These are phyloP conservation scores for Drosophila grimshawi DNA, from an alignment of 1,140 invertebrate species.

Conservation along the genomic window DNA sequence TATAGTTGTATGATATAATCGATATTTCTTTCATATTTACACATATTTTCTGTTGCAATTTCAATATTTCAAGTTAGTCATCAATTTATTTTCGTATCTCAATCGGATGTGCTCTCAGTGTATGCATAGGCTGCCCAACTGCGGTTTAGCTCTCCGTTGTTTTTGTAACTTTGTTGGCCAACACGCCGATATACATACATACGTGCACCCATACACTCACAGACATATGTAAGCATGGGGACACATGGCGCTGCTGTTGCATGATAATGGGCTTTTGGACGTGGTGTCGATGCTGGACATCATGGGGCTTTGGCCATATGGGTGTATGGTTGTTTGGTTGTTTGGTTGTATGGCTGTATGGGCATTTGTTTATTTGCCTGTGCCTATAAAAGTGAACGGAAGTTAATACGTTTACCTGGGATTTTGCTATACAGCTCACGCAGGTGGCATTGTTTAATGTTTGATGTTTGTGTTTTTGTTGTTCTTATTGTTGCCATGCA, in stretches of 20 bases:
- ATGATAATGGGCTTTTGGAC: constrained; percentile 49
- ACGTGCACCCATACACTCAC: no score
- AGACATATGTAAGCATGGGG: not conserved
- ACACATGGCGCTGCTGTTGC: constrained; percentile 25
- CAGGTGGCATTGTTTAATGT: constrained; percentile 59
- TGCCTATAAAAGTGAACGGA: constrained; percentile 78
- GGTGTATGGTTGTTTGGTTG: constrained; percentile 19
- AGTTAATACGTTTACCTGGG: constrained; percentile 78
- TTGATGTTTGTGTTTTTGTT: constrained; percentile 23
- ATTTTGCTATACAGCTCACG: constrained; percentile 40
- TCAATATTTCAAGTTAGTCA: not conserved
- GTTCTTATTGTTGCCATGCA: constrained; percentile 39
- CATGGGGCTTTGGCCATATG: constrained; percentile 57
- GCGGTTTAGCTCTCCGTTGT: constrained; percentile 16
- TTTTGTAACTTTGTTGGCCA: constrained; percentile 48
- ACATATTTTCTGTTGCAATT: not conserved
- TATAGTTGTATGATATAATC: no score
- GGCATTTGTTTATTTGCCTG: constrained; percentile 42
- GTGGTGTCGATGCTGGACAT: constrained; percentile 50
- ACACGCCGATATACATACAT: constrained; percentile 21
- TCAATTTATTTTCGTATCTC: not conserved
- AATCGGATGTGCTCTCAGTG: constrained; percentile 18
- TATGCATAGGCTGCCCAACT: constrained; percentile 10
- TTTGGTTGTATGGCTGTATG: constrained; percentile 18
- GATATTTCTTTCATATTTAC: no score